phyloP scores from a whole-genome alignment of 2,113 vertebrate species.

The Uria lomvia region DNA sequence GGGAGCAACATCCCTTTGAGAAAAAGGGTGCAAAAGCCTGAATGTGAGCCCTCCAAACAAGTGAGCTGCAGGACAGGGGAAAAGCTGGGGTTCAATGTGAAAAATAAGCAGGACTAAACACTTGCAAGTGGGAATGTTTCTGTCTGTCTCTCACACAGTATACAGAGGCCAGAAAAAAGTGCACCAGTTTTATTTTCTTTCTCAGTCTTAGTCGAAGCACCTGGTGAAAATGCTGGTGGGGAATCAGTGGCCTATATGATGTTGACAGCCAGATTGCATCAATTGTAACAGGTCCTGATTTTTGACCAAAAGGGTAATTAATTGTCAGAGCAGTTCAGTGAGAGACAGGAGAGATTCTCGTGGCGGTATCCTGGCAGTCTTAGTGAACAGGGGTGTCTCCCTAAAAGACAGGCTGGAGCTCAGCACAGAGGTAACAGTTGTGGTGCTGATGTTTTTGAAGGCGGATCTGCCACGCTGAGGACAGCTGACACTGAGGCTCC shows the following conservation, averaged over 20 bases:
- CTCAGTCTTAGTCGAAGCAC: background rate
- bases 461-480: background rate
- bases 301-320: background rate
- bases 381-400: background rate
- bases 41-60: background rate
- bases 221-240: background rate
- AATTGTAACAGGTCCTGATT: background rate
- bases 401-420: background rate
- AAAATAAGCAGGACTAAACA: background rate
- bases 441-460: background rate
- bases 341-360: background rate
- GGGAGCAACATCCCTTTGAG: background rate
- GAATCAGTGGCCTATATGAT: background rate
- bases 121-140: background rate
- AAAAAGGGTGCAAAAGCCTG: background rate
- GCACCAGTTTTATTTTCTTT: background rate
- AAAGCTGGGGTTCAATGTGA: background rate
- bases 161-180: background rate
- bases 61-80: background rate
- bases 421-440: accelerated
- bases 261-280: background rate
- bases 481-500: background rate
- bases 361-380: accelerated
- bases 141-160: background rate
- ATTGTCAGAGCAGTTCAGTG: background rate